Percentiles rank a stretch among this genome's conserved stretches.
Evolutionary conservation across 2,113 vertebrate genomes (phyloP).

Genomic region (Tonatia bakeri): DNA sequence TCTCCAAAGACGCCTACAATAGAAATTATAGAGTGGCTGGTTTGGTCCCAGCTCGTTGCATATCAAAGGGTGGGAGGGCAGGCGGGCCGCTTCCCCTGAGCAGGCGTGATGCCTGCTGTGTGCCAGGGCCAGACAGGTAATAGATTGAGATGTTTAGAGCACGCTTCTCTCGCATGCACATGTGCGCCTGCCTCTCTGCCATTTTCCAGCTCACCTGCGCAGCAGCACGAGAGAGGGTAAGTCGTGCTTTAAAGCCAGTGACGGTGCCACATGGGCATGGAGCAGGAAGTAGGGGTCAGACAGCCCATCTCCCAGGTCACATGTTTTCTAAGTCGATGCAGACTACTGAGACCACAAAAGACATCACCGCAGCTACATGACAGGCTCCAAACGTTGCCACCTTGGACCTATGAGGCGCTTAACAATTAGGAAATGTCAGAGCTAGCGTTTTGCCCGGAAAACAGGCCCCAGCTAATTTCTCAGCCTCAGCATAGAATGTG

Average conservation of each 20-base stretch:
- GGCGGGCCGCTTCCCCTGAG: constrained; percentile 60
- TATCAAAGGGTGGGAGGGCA: constrained; percentile 78
- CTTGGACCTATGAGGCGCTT: background rate
- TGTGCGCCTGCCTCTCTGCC: constrained; percentile 9
- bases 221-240: background rate
- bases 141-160: constrained; percentile 69
- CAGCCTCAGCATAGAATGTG: fast-evolving
- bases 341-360: background rate
- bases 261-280: background rate
- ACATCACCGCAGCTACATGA: background rate
- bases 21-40: constrained; percentile 75
- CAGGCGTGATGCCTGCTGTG: background rate
- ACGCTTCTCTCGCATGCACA: background rate
- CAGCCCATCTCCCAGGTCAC: background rate
- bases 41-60: constrained; percentile 77
- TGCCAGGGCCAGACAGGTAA: constrained; percentile 60
- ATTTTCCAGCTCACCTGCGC: constrained; percentile 1
- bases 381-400: background rate
- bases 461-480: background rate
- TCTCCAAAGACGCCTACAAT: constrained; percentile 53
- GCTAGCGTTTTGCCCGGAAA: background rate
- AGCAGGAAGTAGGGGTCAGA: background rate
- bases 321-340: background rate
- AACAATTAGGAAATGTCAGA: background rate
- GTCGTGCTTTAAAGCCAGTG: background rate